A percentile compares a stretch with the other conserved stretches of the same genome.
Evolutionary conservation across 2,113 vertebrate species (phyloP).

Genomic region (Vanacampus margaritifer): DNA sequence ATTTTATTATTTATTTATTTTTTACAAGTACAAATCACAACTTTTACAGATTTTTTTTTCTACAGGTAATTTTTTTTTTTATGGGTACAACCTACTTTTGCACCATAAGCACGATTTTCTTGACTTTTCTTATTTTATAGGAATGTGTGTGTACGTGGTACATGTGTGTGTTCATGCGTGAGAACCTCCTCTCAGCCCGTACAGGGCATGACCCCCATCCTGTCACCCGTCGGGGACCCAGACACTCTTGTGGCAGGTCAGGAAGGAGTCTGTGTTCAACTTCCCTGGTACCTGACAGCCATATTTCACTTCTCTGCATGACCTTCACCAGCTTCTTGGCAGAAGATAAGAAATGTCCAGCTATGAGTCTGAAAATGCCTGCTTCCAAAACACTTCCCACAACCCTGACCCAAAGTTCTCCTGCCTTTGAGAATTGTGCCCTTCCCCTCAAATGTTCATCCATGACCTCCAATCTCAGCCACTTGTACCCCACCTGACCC

Average conservation of each 20-base stretch:
- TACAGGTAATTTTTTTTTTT: too few species aligned
- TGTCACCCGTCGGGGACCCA: constrained; percentile 76
- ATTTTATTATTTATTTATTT: too few species aligned
- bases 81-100: too few species aligned
- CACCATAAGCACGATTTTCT: background rate
- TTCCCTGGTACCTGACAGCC: constrained; percentile 77
- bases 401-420: constrained; percentile 29
- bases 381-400: constrained; percentile 13
- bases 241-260: constrained; percentile 67
- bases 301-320: constrained; percentile 65
- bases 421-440: constrained; percentile 14
- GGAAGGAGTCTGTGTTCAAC: constrained; percentile 80
- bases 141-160: background rate
- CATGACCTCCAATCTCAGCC: constrained; percentile 38
- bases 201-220: constrained; percentile 73
- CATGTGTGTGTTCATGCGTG: constrained; percentile 29
- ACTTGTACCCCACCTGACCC: constrained; percentile 35
- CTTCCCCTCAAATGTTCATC: constrained; percentile 29
- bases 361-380: constrained; percentile 12
- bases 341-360: constrained; percentile 47
- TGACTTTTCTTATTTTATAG: background rate
- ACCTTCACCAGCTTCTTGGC: constrained; percentile 55
- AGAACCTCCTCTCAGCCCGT: constrained; percentile 71
- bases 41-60: too few species aligned
- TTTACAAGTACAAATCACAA: too few species aligned